Conservation (phyloP, 1,140 invertebrate genomes). For the Conus betulinus region DNA sequence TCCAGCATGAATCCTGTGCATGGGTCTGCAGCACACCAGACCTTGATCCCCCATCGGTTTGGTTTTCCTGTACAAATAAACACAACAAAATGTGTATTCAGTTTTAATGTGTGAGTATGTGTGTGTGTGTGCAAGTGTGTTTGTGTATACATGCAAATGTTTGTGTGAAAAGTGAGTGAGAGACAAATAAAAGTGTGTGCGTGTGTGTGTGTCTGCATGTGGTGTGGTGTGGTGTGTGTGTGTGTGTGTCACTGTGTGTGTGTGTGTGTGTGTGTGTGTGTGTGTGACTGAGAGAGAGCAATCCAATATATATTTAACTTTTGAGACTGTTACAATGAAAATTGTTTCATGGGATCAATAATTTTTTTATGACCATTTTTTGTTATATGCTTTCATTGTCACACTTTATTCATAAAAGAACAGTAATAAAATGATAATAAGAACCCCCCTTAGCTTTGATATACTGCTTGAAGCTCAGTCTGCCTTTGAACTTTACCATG, state of each 20-base stretch:
- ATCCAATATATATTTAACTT: no score
- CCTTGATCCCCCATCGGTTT: slow-evolving; percentile 9
- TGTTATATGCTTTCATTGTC: not conserved
- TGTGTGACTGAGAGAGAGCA: no score
- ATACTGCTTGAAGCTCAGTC: slow-evolving; percentile 74
- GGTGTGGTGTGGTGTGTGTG: no score
- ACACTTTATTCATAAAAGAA: not conserved
- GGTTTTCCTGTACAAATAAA: not conserved
- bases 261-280: no score
- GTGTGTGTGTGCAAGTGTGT: not conserved
- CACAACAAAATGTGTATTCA: not conserved
- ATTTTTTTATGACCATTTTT: not conserved
- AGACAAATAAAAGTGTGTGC: not conserved
- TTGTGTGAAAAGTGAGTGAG: not conserved
- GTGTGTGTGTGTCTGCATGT: not conserved
- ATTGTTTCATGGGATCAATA: not conserved
- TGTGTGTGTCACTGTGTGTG: no score
- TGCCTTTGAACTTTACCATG: slow-evolving; percentile 76
- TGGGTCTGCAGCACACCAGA: slow-evolving; percentile 7
- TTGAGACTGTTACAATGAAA: not conserved
- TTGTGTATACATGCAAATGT: not conserved
- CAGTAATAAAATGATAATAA: not conserved
- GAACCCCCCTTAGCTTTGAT: slow-evolving; percentile 67
- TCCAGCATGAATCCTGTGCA: not conserved
- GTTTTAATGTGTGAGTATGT: not conserved